phyloP scores from a whole-genome alignment of 2,888 invertebrate species.

The Arrhopalites spinosus region DNA sequence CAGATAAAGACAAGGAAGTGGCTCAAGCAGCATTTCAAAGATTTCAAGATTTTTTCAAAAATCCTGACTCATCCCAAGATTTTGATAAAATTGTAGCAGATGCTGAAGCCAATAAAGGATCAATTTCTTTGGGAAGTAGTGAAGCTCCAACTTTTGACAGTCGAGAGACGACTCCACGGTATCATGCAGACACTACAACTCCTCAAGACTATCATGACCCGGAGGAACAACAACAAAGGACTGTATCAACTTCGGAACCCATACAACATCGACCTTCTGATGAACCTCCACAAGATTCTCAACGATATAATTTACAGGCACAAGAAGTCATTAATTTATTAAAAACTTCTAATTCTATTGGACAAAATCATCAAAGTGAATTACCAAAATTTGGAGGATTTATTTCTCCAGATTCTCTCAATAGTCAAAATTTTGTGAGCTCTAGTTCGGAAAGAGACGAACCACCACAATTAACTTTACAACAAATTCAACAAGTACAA shows the following conservation, averaged over 20 bases:
- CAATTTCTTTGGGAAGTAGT: neutral
- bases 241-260: slow-evolving; percentile 34
- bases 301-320: slow-evolving; percentile 19
- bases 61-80: slow-evolving; percentile 34
- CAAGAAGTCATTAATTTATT: slow-evolving; percentile 31
- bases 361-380: neutral
- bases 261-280: neutral
- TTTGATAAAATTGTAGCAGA: slow-evolving; percentile 33
- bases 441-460: neutral
- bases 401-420: slow-evolving; percentile 7
- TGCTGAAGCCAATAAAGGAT: neutral
- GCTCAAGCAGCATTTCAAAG: slow-evolving; percentile 53
- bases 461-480: slow-evolving; percentile 26
- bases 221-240: slow-evolving; percentile 18
- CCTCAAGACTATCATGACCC: slow-evolving; percentile 2
- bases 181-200: neutral
- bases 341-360: slow-evolving; percentile 7
- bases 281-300: slow-evolving; percentile 4
- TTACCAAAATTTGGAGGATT: slow-evolving; percentile 37
- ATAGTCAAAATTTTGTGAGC: slow-evolving; percentile 10
- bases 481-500: slow-evolving; percentile 23
- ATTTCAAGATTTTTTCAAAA: slow-evolving; percentile 53
- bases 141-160: neutral
- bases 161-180: neutral
- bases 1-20: slow-evolving; percentile 51